Percentiles rank a stretch among this genome's conserved stretches.
Evolutionary conservation across 2,797 vertebrate genomes (phyloP).

Genomic region (Echiichthys vipera): DNA sequence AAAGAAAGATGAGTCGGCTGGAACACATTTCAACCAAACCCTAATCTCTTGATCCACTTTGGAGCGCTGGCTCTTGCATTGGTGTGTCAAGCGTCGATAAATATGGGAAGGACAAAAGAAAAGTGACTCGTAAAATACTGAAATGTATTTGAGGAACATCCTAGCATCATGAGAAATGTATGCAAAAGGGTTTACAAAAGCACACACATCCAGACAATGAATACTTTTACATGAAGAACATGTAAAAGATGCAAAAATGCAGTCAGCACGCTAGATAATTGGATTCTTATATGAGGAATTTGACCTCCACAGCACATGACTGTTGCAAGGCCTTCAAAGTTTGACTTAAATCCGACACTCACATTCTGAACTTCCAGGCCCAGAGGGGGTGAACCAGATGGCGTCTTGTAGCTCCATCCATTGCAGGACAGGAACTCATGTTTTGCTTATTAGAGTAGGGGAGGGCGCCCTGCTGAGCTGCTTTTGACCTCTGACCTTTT

Average conservation of each 20-base stretch:
- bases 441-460: slow-evolving; percentile 49
- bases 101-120: background rate
- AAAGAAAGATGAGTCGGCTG: slow-evolving; percentile 1
- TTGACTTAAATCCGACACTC: slow-evolving; percentile 23
- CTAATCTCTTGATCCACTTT: slow-evolving; percentile 17
- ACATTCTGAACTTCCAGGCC: slow-evolving; percentile 9
- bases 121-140: background rate
- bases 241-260: no score
- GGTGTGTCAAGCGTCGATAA: background rate
- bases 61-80: background rate
- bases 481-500: slow-evolving; percentile 53
- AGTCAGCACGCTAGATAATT: no score
- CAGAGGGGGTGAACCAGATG: background rate
- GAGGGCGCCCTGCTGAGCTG: slow-evolving; percentile 25
- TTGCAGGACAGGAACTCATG: slow-evolving; percentile 5
- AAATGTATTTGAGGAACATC: background rate
- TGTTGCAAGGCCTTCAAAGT: background rate
- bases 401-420: slow-evolving; percentile 3
- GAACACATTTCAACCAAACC: slow-evolving; percentile 15
- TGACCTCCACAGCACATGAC: slow-evolving; percentile 34
- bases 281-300: background rate
- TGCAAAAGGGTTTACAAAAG: no score
- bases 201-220: no score
- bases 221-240: no score
- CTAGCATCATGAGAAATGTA: background rate